Percentiles rank a stretch among this genome's conserved stretches.
Conservation (phyloP, 2,113 vertebrate species). For the Steatornis caripensis region DNA sequence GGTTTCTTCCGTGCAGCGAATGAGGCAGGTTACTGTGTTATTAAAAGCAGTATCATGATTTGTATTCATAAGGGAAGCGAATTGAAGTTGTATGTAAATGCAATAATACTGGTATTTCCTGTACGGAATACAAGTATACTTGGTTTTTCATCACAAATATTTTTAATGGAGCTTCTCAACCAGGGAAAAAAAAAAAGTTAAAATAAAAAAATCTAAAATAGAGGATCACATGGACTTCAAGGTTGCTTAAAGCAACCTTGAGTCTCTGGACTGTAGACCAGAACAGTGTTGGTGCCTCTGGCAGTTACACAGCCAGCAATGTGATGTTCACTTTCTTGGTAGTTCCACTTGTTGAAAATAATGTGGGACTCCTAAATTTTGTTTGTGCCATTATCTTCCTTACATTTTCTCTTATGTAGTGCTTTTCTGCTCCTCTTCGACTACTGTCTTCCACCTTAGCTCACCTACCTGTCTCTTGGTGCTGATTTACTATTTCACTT, state of each 20-base stretch:
- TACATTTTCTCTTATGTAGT: background rate
- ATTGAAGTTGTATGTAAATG: constrained; percentile 1
- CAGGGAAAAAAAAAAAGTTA: accelerated
- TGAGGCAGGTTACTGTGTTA: background rate
- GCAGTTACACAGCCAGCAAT: background rate
- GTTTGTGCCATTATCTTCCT: background rate
- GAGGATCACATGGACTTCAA: accelerated
- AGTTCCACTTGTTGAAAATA: background rate
- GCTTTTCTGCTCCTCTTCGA: background rate
- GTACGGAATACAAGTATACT: background rate
- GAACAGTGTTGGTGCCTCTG: background rate
- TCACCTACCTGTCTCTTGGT: background rate
- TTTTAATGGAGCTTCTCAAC: background rate
- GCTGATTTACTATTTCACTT: background rate
- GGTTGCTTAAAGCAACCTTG: background rate
- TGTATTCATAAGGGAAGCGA: background rate
- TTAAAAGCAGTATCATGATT: background rate
- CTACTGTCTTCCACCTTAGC: background rate
- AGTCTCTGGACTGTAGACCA: background rate
- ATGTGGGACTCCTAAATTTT: background rate
- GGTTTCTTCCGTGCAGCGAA: background rate
- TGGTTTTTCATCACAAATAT: background rate
- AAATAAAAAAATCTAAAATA: background rate
- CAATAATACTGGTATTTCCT: constrained; percentile 26
- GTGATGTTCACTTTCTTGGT: background rate